Evolutionary conservation across 2,797 vertebrate genomes (phyloP).

Genomic region (Gephyroberyx darwinii): DNA sequence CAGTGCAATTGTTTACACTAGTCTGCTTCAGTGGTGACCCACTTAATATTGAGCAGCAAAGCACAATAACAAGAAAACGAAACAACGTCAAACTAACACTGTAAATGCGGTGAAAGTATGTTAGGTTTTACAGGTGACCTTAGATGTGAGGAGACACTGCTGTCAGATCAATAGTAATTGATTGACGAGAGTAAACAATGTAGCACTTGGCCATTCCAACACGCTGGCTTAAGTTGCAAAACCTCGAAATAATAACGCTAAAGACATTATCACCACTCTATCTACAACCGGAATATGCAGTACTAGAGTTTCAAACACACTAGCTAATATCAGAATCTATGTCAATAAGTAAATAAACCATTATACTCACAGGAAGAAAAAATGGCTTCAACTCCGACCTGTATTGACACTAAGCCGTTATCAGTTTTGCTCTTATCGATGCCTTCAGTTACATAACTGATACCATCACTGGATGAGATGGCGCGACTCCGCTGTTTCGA

Average conservation of each 20-base stretch:
- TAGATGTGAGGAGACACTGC: neutral
- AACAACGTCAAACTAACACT: neutral
- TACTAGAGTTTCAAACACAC: neutral
- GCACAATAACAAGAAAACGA: neutral
- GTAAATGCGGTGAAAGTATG: neutral
- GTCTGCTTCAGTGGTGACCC: neutral
- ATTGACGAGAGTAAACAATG: slow-evolving; percentile 45
- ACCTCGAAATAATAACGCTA: slow-evolving; percentile 2
- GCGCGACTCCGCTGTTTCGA: slow-evolving; percentile 21
- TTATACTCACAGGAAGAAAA: slow-evolving; percentile 61
- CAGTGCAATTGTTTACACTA: neutral
- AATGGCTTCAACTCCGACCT: slow-evolving; percentile 73
- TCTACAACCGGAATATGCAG: slow-evolving; percentile 20
- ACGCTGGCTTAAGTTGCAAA: slow-evolving; percentile 31
- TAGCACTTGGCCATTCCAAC: slow-evolving; percentile 14
- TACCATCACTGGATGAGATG: slow-evolving; percentile 24
- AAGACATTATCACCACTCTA: neutral
- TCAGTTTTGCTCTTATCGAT: slow-evolving; percentile 57
- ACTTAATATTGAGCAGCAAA: neutral
- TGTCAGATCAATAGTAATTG: slow-evolving; percentile 3
- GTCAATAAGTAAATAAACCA: slow-evolving; percentile 4
- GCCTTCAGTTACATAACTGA: slow-evolving; percentile 58
- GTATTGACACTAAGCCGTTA: slow-evolving; percentile 56
- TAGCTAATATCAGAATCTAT: neutral
- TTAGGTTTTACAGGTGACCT: neutral